These are phyloP conservation scores for Chroicocephalus ridibundus DNA, from an alignment of 2,113 vertebrate genomes.

Conservation along the genomic window DNA sequence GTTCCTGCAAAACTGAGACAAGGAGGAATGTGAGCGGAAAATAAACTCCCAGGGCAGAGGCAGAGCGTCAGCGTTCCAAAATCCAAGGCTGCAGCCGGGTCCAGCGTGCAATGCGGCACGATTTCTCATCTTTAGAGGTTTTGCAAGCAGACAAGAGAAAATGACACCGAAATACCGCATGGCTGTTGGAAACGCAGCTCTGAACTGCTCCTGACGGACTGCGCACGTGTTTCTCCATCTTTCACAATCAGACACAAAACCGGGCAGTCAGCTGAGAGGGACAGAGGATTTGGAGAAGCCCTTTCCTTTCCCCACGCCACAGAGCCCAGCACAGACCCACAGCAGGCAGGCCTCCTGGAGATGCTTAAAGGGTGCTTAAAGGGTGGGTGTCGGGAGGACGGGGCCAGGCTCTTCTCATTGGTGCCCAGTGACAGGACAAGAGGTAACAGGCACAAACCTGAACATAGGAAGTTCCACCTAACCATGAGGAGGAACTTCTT, in stretches of 20 bases:
- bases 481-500: too few species aligned
- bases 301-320: rapidly evolving
- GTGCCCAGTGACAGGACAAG: too few species aligned
- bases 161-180: rapidly evolving
- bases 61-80: neutral
- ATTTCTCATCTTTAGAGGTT: neutral
- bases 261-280: neutral
- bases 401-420: too few species aligned
- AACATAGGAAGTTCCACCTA: too few species aligned
- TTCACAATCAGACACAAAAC: neutral
- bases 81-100: neutral
- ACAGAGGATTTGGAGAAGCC: neutral
- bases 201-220: neutral
- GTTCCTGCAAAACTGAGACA: neutral
- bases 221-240: rapidly evolving
- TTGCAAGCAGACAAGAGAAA: neutral
- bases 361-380: too few species aligned
- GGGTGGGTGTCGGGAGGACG: too few species aligned
- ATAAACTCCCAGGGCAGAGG: neutral
- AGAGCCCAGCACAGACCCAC: neutral
- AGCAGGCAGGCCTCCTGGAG: neutral
- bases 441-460: too few species aligned
- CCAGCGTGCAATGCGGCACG: rapidly evolving
- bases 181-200: neutral
- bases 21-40: neutral